These are phyloP conservation scores for Rhinophrynus dorsalis DNA, from an alignment of 2,797 vertebrate species.

Conservation along the genomic window DNA sequence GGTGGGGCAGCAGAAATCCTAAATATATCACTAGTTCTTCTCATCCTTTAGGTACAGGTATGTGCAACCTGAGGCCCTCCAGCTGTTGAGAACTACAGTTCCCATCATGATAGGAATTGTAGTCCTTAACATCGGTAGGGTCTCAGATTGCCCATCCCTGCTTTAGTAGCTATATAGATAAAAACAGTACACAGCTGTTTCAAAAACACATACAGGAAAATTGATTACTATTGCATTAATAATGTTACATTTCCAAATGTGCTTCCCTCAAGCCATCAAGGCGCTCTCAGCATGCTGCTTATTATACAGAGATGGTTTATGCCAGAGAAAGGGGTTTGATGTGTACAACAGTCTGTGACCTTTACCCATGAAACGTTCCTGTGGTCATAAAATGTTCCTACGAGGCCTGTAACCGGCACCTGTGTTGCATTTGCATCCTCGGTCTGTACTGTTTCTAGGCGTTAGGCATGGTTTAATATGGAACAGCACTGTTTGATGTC, in stretches of 20 bases:
- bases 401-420: slow-evolving; percentile 10
- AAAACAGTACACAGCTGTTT: too few relatives aligned
- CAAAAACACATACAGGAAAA: too few relatives aligned
- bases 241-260: neutral
- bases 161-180: too few relatives aligned
- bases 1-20: too few relatives aligned
- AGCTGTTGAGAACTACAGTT: too few relatives aligned
- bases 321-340: neutral
- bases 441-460: slow-evolving; percentile 7
- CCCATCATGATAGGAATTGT: too few relatives aligned
- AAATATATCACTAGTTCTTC: too few relatives aligned
- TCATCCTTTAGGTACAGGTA: too few relatives aligned
- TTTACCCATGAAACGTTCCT: slow-evolving; percentile 11
- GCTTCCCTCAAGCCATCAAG: neutral
- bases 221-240: neutral
- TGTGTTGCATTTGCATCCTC: slow-evolving; percentile 10
- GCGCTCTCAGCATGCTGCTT: neutral
- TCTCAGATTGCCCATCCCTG: too few relatives aligned
- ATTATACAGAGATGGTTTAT: neutral
- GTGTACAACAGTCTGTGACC: slow-evolving; percentile 1
- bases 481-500: slow-evolving; percentile 22
- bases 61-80: too few relatives aligned
- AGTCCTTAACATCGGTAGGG: too few relatives aligned
- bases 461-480: slow-evolving; percentile 10
- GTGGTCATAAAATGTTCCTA: neutral